Conservation (phyloP, 2,113 vertebrate genomes). For the Turdus rufiventris region DNA sequence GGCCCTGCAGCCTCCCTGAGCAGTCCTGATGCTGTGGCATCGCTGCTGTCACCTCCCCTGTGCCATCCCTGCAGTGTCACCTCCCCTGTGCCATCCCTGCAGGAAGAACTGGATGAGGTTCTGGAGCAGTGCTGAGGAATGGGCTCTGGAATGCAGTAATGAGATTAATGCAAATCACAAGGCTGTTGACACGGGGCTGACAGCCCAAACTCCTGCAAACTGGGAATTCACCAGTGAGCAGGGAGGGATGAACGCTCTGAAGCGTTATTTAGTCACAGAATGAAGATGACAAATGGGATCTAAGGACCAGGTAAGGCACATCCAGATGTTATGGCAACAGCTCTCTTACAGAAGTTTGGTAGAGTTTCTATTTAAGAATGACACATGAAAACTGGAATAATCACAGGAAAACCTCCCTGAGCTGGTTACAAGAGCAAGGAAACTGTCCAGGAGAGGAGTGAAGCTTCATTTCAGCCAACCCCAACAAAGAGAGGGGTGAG, state of each 20-base stretch:
- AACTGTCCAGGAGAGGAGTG: neutral
- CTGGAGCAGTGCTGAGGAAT: neutral
- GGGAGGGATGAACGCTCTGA: neutral
- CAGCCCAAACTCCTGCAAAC: neutral
- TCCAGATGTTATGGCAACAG: neutral
- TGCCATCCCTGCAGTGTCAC: no score
- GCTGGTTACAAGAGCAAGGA: neutral
- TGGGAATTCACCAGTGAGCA: neutral
- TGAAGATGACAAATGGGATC: neutral
- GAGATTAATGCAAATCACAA: conserved; percentile 17
- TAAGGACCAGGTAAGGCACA: neutral
- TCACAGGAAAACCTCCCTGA: neutral
- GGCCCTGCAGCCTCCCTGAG: fast-evolving
- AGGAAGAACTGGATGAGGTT: neutral
- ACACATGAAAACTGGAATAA: neutral
- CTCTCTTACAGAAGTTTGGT: neutral
- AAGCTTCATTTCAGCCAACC: neutral
- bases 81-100: neutral
- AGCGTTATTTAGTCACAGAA: neutral
- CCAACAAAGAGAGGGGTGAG: neutral
- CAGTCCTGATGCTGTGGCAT: neutral
- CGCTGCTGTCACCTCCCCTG: no score
- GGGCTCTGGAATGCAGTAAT: conserved; percentile 2
- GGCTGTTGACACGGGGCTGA: neutral
- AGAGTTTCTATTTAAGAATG: neutral